Evolutionary conservation across 2,113 vertebrate genomes (phyloP), one percentile per base, ranked within the genome.

Genomic region (Psilopogon haemacephalus): DNA sequence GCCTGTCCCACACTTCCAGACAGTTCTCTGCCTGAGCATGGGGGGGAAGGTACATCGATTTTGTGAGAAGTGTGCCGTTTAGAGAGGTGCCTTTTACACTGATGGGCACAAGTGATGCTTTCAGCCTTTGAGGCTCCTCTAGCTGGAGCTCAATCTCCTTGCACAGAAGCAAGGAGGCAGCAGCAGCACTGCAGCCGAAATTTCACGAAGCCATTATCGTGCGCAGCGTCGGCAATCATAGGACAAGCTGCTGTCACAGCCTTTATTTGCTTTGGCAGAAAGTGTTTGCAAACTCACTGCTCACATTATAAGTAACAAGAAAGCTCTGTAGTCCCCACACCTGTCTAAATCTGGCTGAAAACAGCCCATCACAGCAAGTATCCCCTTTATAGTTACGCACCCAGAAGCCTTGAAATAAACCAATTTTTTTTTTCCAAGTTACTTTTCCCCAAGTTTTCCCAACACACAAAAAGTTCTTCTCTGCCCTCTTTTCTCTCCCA

Each of bases 11-110:
- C 18, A 56, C 33, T 70, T 80, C 32, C 5, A 11, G 33, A 30
- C 4, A n/a, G 28, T 38, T 0, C 0, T 4, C 46, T 35, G 26
- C 64, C 12, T 0, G 0, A 75, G 17, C 23, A 56, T 0, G 0
- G 56, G 52, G 18, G 21, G 69, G 75, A 79, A 79, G 0, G 3
- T 38, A 12, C 1, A 1, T 0, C 42, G 58, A 64, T 70, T 63
- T 65, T 54, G 55, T n/a, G 21, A 78, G 38, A 17, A 82, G 8
- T 0, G 3, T n/a, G 24, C n/a, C 30, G 27, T 24, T 52, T 33
- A 54, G 17, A 88, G 77, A 71, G 23, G 28, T 68, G 46, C 37
- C 30, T 84, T 67, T 89, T 79, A 62, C 74, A 42, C 19, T 78
- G 48, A 74, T 19, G 65, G 84, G 48, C 2, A 67, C 27, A 73